Percentiles rank a stretch among this genome's conserved stretches.
Evolutionary conservation across 2,888 invertebrate species (phyloP).

Genomic region (Chironomus riparius): DNA sequence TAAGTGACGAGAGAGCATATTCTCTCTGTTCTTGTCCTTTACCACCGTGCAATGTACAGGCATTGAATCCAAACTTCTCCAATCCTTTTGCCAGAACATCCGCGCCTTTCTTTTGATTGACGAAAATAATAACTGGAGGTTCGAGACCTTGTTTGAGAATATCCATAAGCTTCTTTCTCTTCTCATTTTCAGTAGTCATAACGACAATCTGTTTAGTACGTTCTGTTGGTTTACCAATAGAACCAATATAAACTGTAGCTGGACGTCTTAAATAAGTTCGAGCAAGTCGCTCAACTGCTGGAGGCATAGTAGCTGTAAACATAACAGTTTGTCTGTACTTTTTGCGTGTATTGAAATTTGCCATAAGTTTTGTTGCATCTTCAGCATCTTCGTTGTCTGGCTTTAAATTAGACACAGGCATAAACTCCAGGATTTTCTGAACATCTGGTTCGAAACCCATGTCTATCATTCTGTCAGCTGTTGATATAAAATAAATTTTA

Average conservation of each 20-base stretch:
- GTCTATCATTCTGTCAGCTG: constrained; percentile 93
- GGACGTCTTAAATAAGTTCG: constrained; percentile 90
- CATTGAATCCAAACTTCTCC: constrained; percentile 93
- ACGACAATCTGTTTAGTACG: constrained; percentile 95
- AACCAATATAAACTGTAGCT: constrained; percentile 95
- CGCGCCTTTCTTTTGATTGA: constrained; percentile 99
- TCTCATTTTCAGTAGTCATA: constrained; percentile 91
- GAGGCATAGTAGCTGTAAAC: constrained; percentile 99
- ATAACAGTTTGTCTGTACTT: constrained; percentile 99
- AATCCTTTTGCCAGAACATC: constrained; percentile 94
- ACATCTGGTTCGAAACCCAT: constrained; percentile 99
- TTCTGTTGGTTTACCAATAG: constrained; percentile 93
- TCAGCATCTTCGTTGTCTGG: constrained; percentile 98
- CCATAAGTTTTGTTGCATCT: constrained; percentile 79
- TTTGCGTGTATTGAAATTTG: constrained; percentile 90
- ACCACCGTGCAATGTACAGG: constrained; percentile 96
- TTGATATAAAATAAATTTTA: too few relatives aligned
- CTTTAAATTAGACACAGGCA: constrained; percentile 97
- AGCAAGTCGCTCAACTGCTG: constrained; percentile 86
- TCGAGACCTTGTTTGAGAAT: constrained; percentile 84
- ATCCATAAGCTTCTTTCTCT: constrained; percentile 91
- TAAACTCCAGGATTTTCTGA: constrained; percentile 92
- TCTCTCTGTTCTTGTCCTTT: constrained; percentile 99
- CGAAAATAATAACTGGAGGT: constrained; percentile 98
- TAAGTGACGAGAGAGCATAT: constrained; percentile 92